A percentile compares a stretch with the other conserved stretches of the same genome.
Conservation (phyloP, 1,140 invertebrate species). For the Caenorhabditis remanei region DNA sequence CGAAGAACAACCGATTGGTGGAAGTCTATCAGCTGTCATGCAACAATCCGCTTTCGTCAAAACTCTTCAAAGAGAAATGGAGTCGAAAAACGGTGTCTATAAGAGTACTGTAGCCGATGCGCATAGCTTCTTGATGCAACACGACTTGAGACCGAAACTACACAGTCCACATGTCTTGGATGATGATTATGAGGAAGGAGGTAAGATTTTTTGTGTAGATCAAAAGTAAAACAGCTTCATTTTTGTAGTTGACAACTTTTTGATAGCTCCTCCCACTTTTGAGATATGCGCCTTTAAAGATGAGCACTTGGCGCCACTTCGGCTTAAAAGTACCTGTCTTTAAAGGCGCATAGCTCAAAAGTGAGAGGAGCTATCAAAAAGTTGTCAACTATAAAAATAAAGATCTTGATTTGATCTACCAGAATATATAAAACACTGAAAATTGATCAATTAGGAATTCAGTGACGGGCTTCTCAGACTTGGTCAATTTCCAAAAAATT, state of each 20-base stretch:
- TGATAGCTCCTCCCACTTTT: background rate
- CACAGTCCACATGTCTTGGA: slow-evolving; percentile 69
- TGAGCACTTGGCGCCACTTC: no score
- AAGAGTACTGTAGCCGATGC: slow-evolving; percentile 70
- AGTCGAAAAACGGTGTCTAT: slow-evolving; percentile 69
- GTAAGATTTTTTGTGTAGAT: background rate
- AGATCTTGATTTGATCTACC: no score
- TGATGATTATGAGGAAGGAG: slow-evolving; percentile 57
- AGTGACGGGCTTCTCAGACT: no score
- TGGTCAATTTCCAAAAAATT: no score
- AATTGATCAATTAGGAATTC: no score
- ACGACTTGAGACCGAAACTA: slow-evolving; percentile 73
- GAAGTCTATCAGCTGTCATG: slow-evolving; percentile 59
- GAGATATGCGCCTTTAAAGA: background rate
- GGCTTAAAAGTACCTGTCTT: no score
- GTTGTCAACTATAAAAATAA: no score
- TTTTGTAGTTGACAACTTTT: background rate
- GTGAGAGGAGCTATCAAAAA: no score
- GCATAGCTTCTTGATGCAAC: slow-evolving; percentile 75
- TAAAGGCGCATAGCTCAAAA: no score
- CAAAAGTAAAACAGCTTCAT: background rate
- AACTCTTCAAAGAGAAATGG: slow-evolving; percentile 67
- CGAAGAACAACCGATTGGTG: slow-evolving; percentile 56
- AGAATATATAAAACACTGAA: no score
- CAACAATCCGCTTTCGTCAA: slow-evolving; percentile 53